Percentiles rank a stretch among this genome's conserved stretches.
Conservation (phyloP, 2,113 vertebrate species). For the rat (Rattus norvegicus) region GRCr8 NC_086026.1:117416501-117417000, state of each 20-base stretch:
- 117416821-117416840: slow-evolving; percentile 39
- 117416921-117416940: not conserved
- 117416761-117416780: slow-evolving; percentile 30
- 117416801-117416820: not conserved
- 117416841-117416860: slow-evolving; percentile 30
- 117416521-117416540: too few species aligned
- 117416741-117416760: not conserved
- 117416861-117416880: slow-evolving; percentile 43
- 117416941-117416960: not conserved
- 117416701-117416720: not conserved
- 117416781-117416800: slow-evolving; percentile 1
- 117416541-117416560: too few species aligned
- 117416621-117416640: too few species aligned
- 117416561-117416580: too few species aligned
- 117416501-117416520: too few species aligned
- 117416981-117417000: not conserved
- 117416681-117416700: not conserved
- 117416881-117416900: not conserved
- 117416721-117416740: not conserved
- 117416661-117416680: too few species aligned
- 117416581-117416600: too few species aligned
- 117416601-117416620: too few species aligned
- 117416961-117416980: not conserved
- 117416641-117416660: too few species aligned
- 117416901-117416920: not conserved